A percentile compares a stretch with the other conserved stretches of the same genome.
Evolutionary conservation across 2,888 invertebrate species (phyloP).

Genomic region (Drepana falcataria): DNA sequence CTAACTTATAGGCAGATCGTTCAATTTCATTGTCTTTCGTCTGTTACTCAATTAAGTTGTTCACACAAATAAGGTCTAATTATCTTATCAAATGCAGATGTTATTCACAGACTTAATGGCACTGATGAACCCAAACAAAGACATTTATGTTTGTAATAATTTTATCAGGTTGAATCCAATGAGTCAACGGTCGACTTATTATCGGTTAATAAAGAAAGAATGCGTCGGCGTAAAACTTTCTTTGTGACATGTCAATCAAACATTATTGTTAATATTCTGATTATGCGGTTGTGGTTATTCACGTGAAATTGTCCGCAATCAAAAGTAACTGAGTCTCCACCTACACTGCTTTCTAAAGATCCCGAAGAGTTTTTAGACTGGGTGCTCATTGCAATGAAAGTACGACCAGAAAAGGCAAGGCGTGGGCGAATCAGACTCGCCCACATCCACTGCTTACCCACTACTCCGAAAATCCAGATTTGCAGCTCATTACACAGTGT

Average conservation of each 20-base stretch:
- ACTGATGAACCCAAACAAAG: no score
- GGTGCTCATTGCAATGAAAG: slow-evolving; percentile 45
- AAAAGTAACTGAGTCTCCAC: slow-evolving; percentile 40
- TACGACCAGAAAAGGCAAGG: slow-evolving; percentile 44
- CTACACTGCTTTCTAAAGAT: slow-evolving; percentile 55
- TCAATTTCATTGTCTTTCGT: no score
- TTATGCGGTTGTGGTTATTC: slow-evolving; percentile 10
- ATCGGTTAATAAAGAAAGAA: slow-evolving; percentile 13
- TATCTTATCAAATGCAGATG: not conserved
- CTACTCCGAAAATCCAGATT: slow-evolving; percentile 24
- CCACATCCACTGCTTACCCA: slow-evolving; percentile 28
- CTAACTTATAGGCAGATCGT: no score
- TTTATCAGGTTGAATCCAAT: not conserved
- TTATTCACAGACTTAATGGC: no score
- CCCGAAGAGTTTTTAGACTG: slow-evolving; percentile 20
- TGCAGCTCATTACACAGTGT: slow-evolving; percentile 7
- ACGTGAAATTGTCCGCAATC: slow-evolving; percentile 29
- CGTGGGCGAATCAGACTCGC: slow-evolving; percentile 34
- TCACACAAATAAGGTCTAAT: no score
- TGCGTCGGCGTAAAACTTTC: slow-evolving; percentile 14
- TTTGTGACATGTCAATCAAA: slow-evolving; percentile 15
- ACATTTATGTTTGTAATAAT: no score
- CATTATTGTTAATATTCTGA: slow-evolving; percentile 11
- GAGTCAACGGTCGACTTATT: not conserved
- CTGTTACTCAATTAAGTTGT: no score